A percentile compares a stretch with the other conserved stretches of the same genome.
These are phyloP conservation scores for Sericinus montela DNA, from an alignment of 2,888 invertebrate species.

Conservation along the genomic window DNA sequence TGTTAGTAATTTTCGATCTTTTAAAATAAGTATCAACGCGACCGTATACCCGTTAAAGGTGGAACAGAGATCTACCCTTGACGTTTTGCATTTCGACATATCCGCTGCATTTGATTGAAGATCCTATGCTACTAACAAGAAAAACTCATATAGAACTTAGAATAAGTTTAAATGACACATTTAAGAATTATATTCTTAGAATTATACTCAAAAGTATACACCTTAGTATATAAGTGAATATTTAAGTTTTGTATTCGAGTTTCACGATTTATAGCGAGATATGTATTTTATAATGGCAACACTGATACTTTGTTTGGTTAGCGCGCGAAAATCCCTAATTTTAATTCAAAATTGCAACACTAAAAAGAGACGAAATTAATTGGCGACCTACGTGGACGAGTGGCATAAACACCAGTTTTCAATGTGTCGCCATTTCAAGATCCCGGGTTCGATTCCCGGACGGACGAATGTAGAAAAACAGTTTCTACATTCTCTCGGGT, in stretches of 20 bases:
- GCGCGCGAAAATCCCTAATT: background rate
- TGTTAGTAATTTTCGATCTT: background rate
- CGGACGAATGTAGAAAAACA: too few species aligned
- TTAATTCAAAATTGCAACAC: background rate
- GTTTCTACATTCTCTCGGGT: too few species aligned
- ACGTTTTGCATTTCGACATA: too few species aligned
- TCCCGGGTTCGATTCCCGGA: too few species aligned
- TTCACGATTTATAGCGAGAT: background rate
- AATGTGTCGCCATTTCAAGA: too few species aligned
- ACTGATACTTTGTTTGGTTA: background rate
- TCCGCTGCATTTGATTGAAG: too few species aligned
- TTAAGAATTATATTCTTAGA: background rate
- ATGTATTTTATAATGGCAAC: background rate
- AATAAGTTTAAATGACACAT: background rate
- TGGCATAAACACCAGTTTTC: too few species aligned
- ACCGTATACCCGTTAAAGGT: too few species aligned
- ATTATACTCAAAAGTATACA: background rate
- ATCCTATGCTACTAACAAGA: background rate
- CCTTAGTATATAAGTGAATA: background rate
- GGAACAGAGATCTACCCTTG: too few species aligned
- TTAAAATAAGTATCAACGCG: too few species aligned
- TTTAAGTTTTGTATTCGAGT: background rate
- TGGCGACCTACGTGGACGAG: too few species aligned
- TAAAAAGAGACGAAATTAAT: too few species aligned
- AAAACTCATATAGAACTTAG: background rate